Base-by-base conservation (phyloP, 2,888 invertebrate genomes). In the Myopa testacea region DNA sequence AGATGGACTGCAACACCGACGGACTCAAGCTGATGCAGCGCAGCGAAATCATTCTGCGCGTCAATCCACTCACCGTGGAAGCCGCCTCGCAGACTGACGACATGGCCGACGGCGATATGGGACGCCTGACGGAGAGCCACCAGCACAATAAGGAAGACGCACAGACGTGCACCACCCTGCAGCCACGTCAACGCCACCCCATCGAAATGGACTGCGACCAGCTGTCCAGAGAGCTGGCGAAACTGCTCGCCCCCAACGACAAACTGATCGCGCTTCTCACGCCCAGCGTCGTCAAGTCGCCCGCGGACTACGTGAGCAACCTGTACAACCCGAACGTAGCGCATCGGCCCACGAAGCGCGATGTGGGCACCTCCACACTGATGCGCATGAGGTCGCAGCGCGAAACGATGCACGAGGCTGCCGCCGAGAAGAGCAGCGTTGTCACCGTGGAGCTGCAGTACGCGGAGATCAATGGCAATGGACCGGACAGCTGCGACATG, bases 191-290 rank as follows among this genome's bases (percentile, higher is more conserved):
- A 84, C 93, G 93, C 82, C 90, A 92, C 67, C 92, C 93, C 81
- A 95, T 95, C 86, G 95, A 95, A 88, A 91, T 95, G 82, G 95
- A 95, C 84, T 95, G 94, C 90, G 95, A 95, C 85, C 91, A 92
- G 83, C 90, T 94, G 80, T 92, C 92, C 67, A 89, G 91, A 80
- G 93, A 93, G 85, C 89, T 93, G 78, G 91, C 92, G 78, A 92
- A 91, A 84, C 92, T 93, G 83, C 89, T 94, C 74, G 90, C 91
- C 37, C 91, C 92, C 52, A 85, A 85, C 74, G 93, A 94, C 84
- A 92, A 92, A 85, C 91, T 95, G 78, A 92, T 93, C 86, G 92
- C 92, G 80, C 91, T 95, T 81, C 81, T 88, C 78, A 86, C 84
- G 83, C 89, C 90, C 76, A 87, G 87, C 82, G 85, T 82, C 79